Evolutionary conservation across 2,888 invertebrate species (phyloP), one percentile per base, ranked within the genome.

Genomic region (Pediacus dermestoides): DNA sequence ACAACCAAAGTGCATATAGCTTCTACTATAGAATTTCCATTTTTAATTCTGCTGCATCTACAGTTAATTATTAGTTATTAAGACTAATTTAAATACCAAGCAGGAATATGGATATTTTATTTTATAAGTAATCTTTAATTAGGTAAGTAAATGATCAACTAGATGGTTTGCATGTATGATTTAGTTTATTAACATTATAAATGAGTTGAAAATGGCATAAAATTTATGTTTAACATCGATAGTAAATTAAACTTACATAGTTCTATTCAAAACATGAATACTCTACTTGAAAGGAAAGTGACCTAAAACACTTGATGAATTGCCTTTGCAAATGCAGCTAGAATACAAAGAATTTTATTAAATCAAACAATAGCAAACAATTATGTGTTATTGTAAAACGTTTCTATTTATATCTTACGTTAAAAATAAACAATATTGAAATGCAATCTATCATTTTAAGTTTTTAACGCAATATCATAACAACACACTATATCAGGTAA

Each of bases 251-350:
- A 50, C 38, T 40, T 35, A 28, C 28, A 28, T 28, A 28, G 39
- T 45, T 48, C 45, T 42, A 52, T 52, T 52, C 51, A 48, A 52
- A 50, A 49, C 51, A 52, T 52, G 52, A 52, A 50, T 50, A 50
- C 49, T 51, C 45, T 37, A 50, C 43, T 48, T 53, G 49, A 55
- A 55, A 49, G 52, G 55, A 55, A 55, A 55, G 55, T 55, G 53
- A 55, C 55, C 55, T 55, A 53, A 53, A 55, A 55, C 45, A 39
- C 33, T 50, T 55, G 55, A 55, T 53, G 52, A 44, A 55, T 55
- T 53, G 53, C 52, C 42, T 31, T 41, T 36, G 47, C 46, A 37
- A 46, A 48, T 52, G 50, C 52, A 43, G 30, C 21, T 30, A 31
- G 40, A 45, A 45, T 42, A 48, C 46, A 42, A 43, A 49, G 48